Evolutionary conservation across 35 echinoderm and acorn worm species (phyloP).

Genomic region (Lytechinus pictus): DNA sequence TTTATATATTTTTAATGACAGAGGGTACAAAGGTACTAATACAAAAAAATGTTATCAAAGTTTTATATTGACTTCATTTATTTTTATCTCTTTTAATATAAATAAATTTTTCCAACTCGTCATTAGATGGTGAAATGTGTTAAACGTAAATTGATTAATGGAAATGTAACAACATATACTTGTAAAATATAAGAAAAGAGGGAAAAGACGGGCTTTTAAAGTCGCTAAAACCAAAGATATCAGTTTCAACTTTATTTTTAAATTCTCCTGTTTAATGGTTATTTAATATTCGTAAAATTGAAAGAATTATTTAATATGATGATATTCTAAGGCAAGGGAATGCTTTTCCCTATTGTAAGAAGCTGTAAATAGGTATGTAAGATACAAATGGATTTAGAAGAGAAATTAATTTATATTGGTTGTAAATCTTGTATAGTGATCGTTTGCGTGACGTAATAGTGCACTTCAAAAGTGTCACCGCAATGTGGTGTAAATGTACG

Average conservation of each 20-base stretch:
- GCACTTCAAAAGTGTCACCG: slow-evolving; percentile 40
- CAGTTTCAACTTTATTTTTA: not conserved
- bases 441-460: not conserved
- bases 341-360: not conserved
- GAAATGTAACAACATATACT: not conserved
- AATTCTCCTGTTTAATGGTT: not conserved
- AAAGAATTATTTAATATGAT: not conserved
- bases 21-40: not conserved
- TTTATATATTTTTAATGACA: not conserved
- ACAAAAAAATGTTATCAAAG: not conserved
- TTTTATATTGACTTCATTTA: not conserved
- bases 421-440: slow-evolving; percentile 52
- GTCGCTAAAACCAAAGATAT: slow-evolving; percentile 11
- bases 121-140: not conserved
- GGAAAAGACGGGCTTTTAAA: not conserved
- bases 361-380: slow-evolving; percentile 24
- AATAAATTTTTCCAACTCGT: not conserved
- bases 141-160: not conserved
- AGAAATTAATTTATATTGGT: slow-evolving; percentile 49
- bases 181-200: not conserved
- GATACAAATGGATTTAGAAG: slow-evolving; percentile 24
- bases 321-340: not conserved
- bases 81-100: not conserved
- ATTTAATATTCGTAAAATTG: not conserved
- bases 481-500: slow-evolving; percentile 33